phyloP scores from a whole-genome alignment of 2,888 invertebrate species.

The Eustalomyia histrio region DNA sequence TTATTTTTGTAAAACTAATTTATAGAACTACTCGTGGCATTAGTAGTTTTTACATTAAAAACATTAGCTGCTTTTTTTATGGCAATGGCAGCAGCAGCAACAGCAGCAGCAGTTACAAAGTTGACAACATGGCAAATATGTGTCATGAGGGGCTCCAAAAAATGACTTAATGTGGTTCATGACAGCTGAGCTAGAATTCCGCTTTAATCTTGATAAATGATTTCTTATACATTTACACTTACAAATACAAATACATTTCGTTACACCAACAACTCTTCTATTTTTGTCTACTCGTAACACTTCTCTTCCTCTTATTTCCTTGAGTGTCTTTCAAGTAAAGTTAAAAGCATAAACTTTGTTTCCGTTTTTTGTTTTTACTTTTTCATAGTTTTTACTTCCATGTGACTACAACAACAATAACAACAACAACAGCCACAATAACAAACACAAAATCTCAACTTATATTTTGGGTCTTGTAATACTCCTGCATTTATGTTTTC shows the following conservation, averaged over 20 bases:
- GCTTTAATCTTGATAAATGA: conserved; percentile 65
- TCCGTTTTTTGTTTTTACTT: conserved; percentile 67
- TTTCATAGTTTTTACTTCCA: conserved; percentile 45
- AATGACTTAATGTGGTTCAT: conserved; percentile 76
- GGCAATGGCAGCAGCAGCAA: conserved; percentile 11
- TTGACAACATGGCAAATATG: conserved; percentile 69
- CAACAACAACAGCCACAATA: conserved; percentile 9
- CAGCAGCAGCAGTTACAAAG: conserved; percentile 52
- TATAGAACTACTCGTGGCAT: conserved; percentile 42
- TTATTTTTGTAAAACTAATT: conserved; percentile 56
- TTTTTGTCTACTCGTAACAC: conserved; percentile 10
- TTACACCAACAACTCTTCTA: conserved; percentile 10
- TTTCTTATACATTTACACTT: conserved; percentile 53
- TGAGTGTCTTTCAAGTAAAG: conserved; percentile 23
- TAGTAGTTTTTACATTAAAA: conserved; percentile 54
- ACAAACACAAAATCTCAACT: conserved; percentile 33
- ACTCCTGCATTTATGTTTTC: conserved; percentile 42
- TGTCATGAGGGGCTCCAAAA: conserved; percentile 70
- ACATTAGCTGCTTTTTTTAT: conserved; percentile 34
- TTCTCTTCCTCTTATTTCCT: background rate
- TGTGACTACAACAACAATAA: conserved; percentile 38
- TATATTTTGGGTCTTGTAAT: conserved; percentile 28
- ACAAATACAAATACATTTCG: background rate
- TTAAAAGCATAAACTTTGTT: conserved; percentile 69
- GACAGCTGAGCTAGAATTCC: conserved; percentile 75